These are phyloP conservation scores for Elachura formosa DNA, from an alignment of 2,113 vertebrate species.

Conservation along the genomic window DNA sequence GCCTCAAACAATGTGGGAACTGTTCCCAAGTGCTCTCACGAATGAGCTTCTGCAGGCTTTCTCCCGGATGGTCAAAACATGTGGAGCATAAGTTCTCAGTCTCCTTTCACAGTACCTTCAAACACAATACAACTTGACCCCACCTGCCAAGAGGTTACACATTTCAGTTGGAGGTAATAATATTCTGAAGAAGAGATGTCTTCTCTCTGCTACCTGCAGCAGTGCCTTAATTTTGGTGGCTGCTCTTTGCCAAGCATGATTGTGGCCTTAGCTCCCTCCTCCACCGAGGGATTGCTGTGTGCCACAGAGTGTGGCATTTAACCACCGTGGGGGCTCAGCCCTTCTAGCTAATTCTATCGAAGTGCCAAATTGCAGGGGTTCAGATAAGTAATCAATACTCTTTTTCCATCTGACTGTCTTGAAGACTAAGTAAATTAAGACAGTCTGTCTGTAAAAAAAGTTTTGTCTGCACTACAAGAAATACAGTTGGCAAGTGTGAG, in stretches of 20 bases:
- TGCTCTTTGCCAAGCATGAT: background rate
- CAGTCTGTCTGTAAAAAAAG: background rate
- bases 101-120: background rate
- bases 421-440: slow-evolving; percentile 21
- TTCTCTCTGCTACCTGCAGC: background rate
- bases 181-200: background rate
- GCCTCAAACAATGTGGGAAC: background rate
- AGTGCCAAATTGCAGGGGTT: background rate
- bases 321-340: accelerated
- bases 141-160: background rate
- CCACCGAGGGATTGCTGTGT: background rate
- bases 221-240: background rate
- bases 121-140: background rate
- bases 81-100: background rate
- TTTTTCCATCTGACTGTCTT: slow-evolving; percentile 24
- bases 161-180: background rate
- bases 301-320: background rate
- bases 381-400: slow-evolving; percentile 13
- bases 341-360: background rate
- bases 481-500: background rate
- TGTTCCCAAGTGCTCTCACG: background rate
- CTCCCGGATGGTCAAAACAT: background rate
- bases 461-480: background rate
- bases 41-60: background rate
- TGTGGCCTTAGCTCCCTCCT: background rate